Evolutionary conservation across 1,140 invertebrate genomes (phyloP), one percentile per base, ranked within the genome.

Genomic region (Danaus plexippus): DNA sequence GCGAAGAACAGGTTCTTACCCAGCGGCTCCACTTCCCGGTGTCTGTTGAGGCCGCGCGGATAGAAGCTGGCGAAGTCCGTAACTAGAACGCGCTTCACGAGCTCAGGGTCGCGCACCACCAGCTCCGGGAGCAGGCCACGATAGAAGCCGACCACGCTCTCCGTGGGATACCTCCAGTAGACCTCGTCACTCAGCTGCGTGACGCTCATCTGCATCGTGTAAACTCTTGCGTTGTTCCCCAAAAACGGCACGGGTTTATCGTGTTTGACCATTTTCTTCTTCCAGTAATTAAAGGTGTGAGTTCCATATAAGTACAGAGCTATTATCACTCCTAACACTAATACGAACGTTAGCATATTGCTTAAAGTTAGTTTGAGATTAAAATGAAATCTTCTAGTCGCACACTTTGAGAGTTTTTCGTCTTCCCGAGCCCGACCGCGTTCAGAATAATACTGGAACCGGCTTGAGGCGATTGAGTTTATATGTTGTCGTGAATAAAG

Each of bases 41-140:
- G 57, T 9, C 46, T 22, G 2, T 22, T 59, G 9, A 73, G 13
- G 0, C 75, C 75, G 4, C 75, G 61, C 0, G 64, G 52, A 57
- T 75, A 66, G 62, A 92, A 91, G 59, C 85, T 71, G 2, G 85
- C 32, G 58, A 91, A 91, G 66, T 92, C 88, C 52, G 87, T 88
- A 0, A 89, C 73, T 1, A 90, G 63, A 48, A 92, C 87, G 8
- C 68, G 54, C 57, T 89, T 89, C 0, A 88, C 80, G 2, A 91
- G 56, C 10, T 89, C 87, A 3, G 89, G 87, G 70, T 91, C 90
- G 2, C 86, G 70, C 0, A 91, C 67, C 0, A 91, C 67, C 9
- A 90, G 64, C 11, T 77, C 75, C 0, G 90, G 90, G 11, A 61
- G 50, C 9, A 49, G 48, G 10, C 54, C 59, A 5, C 64, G 52